phyloP scores from a whole-genome alignment of 1,140 invertebrate species.

The Ooceraea biroi region DNA sequence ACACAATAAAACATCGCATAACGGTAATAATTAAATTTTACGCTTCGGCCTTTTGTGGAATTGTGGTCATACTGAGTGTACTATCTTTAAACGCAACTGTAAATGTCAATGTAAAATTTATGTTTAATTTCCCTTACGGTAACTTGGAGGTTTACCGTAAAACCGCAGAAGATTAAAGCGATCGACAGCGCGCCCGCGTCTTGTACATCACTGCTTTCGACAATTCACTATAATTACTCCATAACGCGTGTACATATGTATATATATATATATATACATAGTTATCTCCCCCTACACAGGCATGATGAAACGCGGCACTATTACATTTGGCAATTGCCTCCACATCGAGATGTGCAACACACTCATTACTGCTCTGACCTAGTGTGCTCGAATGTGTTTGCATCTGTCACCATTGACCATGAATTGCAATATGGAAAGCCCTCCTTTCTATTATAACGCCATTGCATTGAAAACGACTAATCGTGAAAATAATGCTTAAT shows the following conservation, averaged over 20 bases:
- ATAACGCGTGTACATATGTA: not conserved
- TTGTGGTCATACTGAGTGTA: not conserved
- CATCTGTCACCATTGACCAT: constrained; percentile 23
- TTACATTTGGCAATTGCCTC: constrained; percentile 71
- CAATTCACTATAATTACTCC: constrained; percentile 47
- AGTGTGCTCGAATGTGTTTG: constrained; percentile 45
- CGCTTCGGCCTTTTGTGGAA: not conserved
- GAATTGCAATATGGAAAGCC: not conserved
- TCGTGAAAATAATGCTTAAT: not conserved
- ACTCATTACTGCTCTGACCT: constrained; percentile 50
- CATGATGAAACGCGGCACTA: constrained; percentile 65
- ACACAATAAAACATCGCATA: not conserved
- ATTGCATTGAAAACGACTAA: not conserved
- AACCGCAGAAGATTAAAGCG: constrained; percentile 12
- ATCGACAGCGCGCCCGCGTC: not conserved
- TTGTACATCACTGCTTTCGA: constrained; percentile 27
- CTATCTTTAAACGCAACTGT: not conserved
- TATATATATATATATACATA: no score
- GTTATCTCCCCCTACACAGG: constrained; percentile 29
- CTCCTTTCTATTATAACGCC: not conserved
- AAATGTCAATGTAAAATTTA: constrained; percentile 1
- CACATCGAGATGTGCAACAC: not conserved
- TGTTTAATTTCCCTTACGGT: not conserved
- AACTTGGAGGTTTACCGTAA: not conserved
- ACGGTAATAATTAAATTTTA: constrained; percentile 20